Conservation (phyloP, 2,888 invertebrate genomes). For the Dryadula phaetusa region DNA sequence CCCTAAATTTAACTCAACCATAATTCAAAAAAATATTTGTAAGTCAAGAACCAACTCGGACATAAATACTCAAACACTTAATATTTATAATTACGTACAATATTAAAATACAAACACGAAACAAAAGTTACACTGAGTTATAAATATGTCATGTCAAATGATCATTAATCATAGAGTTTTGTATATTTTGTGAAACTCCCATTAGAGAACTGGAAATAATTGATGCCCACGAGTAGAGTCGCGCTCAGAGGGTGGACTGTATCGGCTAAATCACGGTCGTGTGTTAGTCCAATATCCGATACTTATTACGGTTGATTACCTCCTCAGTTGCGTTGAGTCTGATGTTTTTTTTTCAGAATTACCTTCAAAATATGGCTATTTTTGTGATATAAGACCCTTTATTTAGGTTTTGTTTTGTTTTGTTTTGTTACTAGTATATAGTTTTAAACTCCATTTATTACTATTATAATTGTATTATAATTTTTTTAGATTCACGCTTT, state of each 20-base stretch:
- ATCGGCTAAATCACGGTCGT: constrained; percentile 31
- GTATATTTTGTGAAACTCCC: constrained; percentile 19
- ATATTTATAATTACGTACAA: constrained; percentile 1
- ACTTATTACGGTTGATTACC: constrained; percentile 29
- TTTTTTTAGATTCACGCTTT: too few species aligned
- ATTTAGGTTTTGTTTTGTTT: too few species aligned
- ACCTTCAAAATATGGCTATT: not conserved
- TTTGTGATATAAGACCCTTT: not conserved
- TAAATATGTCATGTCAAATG: constrained; percentile 24
- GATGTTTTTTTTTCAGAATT: not conserved
- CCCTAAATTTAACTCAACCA: not conserved
- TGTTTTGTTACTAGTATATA: too few species aligned
- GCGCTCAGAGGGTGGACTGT: constrained; percentile 14
- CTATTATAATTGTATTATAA: too few species aligned
- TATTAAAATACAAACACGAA: not conserved
- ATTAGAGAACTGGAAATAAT: constrained; percentile 21
- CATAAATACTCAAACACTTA: not conserved
- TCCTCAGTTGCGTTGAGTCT: not conserved
- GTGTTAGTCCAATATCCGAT: constrained; percentile 36
- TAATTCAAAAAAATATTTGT: not conserved
- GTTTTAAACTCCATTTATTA: too few species aligned
- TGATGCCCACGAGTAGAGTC: constrained; percentile 7
- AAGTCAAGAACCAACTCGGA: not conserved
- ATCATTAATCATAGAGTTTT: constrained; percentile 18
- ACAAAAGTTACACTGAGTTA: constrained; percentile 1